phyloP scores from a whole-genome alignment of 2,113 vertebrate genomes.

The Alosa alosa region DNA sequence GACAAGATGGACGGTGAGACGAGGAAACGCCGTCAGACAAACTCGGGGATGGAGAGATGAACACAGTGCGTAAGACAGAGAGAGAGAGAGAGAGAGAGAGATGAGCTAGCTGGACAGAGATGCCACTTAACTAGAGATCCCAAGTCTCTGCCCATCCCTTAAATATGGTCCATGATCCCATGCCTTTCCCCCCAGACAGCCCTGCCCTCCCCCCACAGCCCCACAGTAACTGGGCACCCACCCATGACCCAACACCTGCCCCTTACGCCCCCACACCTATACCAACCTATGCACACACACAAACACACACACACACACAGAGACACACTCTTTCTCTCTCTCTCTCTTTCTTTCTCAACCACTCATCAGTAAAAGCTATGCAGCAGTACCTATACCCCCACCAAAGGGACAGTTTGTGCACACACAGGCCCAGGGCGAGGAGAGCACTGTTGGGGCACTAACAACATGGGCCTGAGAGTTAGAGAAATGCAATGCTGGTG shows the following conservation, averaged over 20 bases:
- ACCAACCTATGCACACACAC: background rate
- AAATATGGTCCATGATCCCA: constrained; percentile 55
- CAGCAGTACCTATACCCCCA: background rate
- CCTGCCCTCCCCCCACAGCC: constrained; percentile 52
- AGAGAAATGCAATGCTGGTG: background rate
- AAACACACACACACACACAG: background rate
- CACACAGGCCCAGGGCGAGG: background rate
- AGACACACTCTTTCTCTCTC: background rate
- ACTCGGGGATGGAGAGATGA: background rate
- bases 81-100: constrained; percentile 15
- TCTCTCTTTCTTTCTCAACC: background rate
- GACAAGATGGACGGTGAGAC: constrained; percentile 29
- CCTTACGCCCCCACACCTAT: background rate
- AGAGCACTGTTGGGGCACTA: background rate
- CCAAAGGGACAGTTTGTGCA: background rate
- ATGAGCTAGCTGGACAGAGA: constrained; percentile 26
- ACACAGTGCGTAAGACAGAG: background rate
- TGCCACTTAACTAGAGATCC: constrained; percentile 34
- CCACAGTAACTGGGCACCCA: constrained; percentile 16
- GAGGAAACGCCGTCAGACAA: constrained; percentile 18
- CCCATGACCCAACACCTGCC: background rate
- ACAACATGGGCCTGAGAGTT: background rate
- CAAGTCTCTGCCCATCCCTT: constrained; percentile 40
- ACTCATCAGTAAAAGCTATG: background rate
- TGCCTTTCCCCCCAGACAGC: constrained; percentile 52